phyloP scores from a whole-genome alignment of 2,113 vertebrate genomes.

The Nothobranchius kuhntae region DNA sequence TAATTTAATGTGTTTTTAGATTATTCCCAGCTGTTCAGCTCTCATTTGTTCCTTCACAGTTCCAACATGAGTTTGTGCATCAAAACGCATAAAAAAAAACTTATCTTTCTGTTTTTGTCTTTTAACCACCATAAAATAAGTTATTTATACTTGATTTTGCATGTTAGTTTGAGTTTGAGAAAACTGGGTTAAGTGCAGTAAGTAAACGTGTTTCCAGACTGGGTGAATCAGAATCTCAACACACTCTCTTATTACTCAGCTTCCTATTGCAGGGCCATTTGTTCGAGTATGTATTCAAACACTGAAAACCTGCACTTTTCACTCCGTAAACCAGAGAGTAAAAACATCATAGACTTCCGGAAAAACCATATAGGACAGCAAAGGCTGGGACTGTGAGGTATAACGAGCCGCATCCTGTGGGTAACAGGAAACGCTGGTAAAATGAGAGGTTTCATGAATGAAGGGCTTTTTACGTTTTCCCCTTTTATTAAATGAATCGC shows the following conservation, averaged over 20 bases:
- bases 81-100: conserved; percentile 1
- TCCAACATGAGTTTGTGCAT: conserved; percentile 2
- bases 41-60: conserved; percentile 23
- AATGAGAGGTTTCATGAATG: conserved; percentile 71
- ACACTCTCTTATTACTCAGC: conserved; percentile 12
- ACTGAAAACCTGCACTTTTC: conserved; percentile 48
- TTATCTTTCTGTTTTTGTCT: conserved; percentile 3
- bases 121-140: conserved; percentile 1
- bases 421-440: conserved; percentile 68
- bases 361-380: conserved; percentile 49
- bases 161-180: neutral
- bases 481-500: conserved; percentile 53
- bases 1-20: conserved; percentile 29
- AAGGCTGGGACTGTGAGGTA: conserved; percentile 26
- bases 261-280: conserved; percentile 33
- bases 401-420: conserved; percentile 68
- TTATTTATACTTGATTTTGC: neutral
- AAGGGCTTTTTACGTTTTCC: conserved; percentile 51
- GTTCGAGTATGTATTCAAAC: conserved; percentile 24
- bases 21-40: conserved; percentile 15
- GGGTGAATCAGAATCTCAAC: conserved; percentile 6
- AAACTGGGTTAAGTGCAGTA: conserved; percentile 7
- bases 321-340: conserved; percentile 54
- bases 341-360: conserved; percentile 52
- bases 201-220: neutral